Evolutionary conservation across 2,888 invertebrate species (phyloP), one percentile per base, ranked within the genome.

Genomic region (Eurytoma adleriae): DNA sequence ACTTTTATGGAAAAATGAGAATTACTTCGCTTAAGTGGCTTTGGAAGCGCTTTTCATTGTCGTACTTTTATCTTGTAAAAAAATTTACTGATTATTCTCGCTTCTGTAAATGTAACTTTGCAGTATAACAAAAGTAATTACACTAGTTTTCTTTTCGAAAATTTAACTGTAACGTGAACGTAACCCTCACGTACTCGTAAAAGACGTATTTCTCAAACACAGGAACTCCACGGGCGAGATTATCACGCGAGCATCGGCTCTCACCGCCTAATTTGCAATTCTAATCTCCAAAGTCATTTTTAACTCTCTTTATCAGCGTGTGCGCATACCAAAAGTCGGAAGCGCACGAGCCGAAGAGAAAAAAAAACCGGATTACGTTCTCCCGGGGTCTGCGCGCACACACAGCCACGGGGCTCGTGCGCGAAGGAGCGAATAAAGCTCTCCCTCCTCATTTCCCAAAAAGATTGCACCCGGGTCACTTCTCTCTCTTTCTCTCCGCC

Each of bases 341-440:
- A 74, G 57, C 30, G 71, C 40, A 40, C 40, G 40, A 40, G 40
- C 10, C 40, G 52, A 52, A 62, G 52, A 71, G 62, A 73, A 72
- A 71, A 80, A 82, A 78, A 78, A 82, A 82, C 78, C 76, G 82
- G 83, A 85, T 80, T 80, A 77, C 50, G 18, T 12, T 72, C 59
- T 20, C 20, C 20, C 67, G 5, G n/a, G 3, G 40, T 66, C 16
- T 24, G 52, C 30, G 70, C 16, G 3, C n/a, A 16, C n/a, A 54
- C 16, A 14, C 14, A n/a, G 16, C 1, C n/a, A 10, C n/a, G n/a
- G 16, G 13, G n/a, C 16, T 54, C 54, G 54, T 54, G 54, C 54
- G n/a, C 54, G 66, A 16, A 52, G 79, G 24, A 75, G 80, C 80
- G 64, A 80, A 80, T 68, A 78, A 78, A 74, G 77, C 69, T 68